Conservation (phyloP, 1,140 invertebrate genomes). For the Platyura marginata region DNA sequence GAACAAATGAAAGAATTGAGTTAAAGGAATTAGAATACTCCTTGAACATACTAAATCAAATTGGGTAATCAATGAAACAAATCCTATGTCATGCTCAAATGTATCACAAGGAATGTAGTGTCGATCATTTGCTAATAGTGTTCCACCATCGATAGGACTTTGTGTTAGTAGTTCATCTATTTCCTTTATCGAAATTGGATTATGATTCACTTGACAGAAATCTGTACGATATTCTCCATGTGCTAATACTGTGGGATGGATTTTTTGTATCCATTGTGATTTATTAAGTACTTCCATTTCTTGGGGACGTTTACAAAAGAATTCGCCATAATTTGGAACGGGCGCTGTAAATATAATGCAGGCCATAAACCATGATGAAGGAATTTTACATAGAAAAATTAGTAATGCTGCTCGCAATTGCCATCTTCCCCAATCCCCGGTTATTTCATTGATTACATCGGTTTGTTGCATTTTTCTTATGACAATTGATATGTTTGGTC, state of each 20-base stretch:
- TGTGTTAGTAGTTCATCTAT: conserved; percentile 16
- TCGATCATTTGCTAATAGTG: conserved; percentile 12
- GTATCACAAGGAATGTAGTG: conserved; percentile 15
- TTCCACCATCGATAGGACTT: background rate
- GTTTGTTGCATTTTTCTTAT: background rate
- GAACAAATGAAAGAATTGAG: conserved; percentile 27
- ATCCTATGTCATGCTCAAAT: conserved; percentile 16
- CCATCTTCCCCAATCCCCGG: conserved; percentile 10
- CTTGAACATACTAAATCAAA: conserved; percentile 26
- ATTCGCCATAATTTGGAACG: conserved; percentile 16
- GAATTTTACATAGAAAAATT: conserved; percentile 11
- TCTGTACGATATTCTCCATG: conserved; percentile 14
- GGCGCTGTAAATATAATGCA: conserved; percentile 13
- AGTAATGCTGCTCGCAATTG: conserved; percentile 7
- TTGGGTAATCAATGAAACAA: conserved; percentile 21
- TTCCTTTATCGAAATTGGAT: conserved; percentile 16
- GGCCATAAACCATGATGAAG: conserved; percentile 12
- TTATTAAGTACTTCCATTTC: conserved; percentile 13
- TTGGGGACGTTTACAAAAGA: conserved; percentile 17
- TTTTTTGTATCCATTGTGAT: conserved; percentile 21
- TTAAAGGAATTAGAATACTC: conserved; percentile 24
- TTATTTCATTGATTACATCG: conserved; percentile 6
- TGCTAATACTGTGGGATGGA: conserved; percentile 20
- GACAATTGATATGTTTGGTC: background rate
- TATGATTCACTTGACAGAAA: conserved; percentile 21